phyloP scores from a whole-genome alignment of 1,140 invertebrate genomes.

The Drosophila ananassae region DNA sequence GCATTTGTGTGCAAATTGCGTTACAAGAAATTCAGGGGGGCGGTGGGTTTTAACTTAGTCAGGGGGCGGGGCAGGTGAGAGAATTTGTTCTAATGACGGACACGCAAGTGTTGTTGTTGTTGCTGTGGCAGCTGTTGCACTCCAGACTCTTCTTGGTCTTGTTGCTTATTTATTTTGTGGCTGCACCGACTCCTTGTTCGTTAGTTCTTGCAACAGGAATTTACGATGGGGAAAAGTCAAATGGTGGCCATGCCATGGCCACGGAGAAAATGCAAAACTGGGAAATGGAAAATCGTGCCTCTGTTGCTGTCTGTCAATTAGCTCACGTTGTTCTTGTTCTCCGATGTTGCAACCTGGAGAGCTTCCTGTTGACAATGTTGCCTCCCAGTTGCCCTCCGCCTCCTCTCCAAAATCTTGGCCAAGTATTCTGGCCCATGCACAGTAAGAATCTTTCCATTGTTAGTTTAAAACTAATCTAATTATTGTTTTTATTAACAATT shows the following conservation, averaged over 20 bases:
- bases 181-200: constrained; percentile 57
- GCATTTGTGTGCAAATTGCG: constrained; percentile 81
- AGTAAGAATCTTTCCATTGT: neutral
- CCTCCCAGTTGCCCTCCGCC: neutral
- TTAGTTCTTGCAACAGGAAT: constrained; percentile 47
- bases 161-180: constrained; percentile 27
- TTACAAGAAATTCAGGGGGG: constrained; percentile 61
- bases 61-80: constrained; percentile 59
- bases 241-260: neutral
- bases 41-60: neutral
- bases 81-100: constrained; percentile 83
- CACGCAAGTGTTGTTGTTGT: constrained; percentile 64
- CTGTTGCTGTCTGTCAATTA: constrained; percentile 77
- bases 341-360: constrained; percentile 19
- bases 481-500: neutral
- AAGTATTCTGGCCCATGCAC: constrained; percentile 13
- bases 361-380: constrained; percentile 36
- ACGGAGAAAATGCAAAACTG: constrained; percentile 15
- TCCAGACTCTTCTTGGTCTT: constrained; percentile 1
- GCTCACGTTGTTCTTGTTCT: constrained; percentile 63
- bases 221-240: constrained; percentile 8
- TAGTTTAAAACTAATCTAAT: neutral
- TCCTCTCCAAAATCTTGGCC: neutral
- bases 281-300: constrained; percentile 52
- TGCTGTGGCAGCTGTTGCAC: constrained; percentile 24